A percentile compares a stretch with the other conserved stretches of the same genome.
phyloP scores from a whole-genome alignment of 2,888 invertebrate genomes.

The Callosobruchus maculatus region DNA sequence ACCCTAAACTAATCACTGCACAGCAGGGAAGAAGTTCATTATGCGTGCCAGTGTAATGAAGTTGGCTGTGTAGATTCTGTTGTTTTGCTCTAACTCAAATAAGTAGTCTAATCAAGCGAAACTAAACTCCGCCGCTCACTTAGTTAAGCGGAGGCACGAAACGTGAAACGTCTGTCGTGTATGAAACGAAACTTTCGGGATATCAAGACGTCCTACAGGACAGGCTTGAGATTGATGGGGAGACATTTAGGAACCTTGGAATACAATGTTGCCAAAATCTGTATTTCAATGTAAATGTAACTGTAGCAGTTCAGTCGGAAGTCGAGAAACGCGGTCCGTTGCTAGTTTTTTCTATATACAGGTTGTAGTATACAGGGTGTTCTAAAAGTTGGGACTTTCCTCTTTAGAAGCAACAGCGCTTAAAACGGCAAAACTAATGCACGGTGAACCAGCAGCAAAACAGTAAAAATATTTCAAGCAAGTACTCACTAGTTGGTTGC shows the following conservation, averaged over 20 bases:
- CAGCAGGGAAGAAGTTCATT: not conserved
- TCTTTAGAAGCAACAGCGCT: no score
- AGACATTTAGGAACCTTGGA: not conserved
- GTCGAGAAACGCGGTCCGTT: no score
- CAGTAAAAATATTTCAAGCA: no score
- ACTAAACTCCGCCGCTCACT: not conserved
- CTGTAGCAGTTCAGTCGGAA: no score
- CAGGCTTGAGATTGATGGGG: not conserved
- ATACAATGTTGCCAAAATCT: no score
- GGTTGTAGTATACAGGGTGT: no score
- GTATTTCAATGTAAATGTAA: no score
- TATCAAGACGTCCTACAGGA: not conserved
- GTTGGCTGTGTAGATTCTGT: not conserved
- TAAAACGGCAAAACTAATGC: no score
- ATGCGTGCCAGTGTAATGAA: not conserved
- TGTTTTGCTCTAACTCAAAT: not conserved
- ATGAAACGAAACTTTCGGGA: not conserved
- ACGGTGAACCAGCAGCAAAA: no score
- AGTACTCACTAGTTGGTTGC: no score
- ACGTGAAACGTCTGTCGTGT: not conserved
- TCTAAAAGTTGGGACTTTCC: no score
- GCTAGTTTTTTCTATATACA: no score
- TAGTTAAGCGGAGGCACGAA: not conserved
- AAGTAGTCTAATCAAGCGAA: not conserved
- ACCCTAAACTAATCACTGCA: not conserved